These are phyloP conservation scores for Callipepla squamata DNA, from an alignment of 2,113 vertebrate species.

Conservation along the genomic window DNA sequence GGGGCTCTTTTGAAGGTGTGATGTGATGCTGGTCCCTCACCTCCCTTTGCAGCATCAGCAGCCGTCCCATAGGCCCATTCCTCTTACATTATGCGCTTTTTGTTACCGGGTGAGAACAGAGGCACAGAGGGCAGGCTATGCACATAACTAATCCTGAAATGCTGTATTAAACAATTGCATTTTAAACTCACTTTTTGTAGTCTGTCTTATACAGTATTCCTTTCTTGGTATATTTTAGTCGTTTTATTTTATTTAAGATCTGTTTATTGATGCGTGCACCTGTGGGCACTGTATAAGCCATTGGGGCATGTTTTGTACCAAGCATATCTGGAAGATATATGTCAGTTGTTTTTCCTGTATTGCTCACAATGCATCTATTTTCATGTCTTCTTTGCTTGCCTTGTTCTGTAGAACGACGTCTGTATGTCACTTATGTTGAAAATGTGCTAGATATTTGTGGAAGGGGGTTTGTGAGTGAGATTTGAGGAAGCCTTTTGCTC, in stretches of 20 bases:
- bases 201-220: neutral
- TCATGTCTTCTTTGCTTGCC: neutral
- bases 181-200: neutral
- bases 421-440: neutral
- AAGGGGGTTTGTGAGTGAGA: neutral
- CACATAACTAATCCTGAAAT: neutral
- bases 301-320: neutral
- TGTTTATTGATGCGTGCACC: neutral
- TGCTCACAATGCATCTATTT: neutral
- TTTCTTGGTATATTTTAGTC: neutral
- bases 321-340: neutral
- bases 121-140: neutral
- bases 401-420: neutral
- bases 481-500: slow-evolving; percentile 22
- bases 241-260: neutral
- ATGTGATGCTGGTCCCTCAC: slow-evolving; percentile 15
- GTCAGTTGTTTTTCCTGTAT: neutral
- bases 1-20: neutral
- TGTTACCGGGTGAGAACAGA: neutral
- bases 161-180: neutral
- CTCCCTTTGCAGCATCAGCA: slow-evolving; percentile 37
- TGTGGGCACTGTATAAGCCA: neutral
- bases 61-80: neutral
- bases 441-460: neutral
- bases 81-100: neutral